Conservation (phyloP, 1,140 invertebrate species). For the Hylaeus anthracinus region DNA sequence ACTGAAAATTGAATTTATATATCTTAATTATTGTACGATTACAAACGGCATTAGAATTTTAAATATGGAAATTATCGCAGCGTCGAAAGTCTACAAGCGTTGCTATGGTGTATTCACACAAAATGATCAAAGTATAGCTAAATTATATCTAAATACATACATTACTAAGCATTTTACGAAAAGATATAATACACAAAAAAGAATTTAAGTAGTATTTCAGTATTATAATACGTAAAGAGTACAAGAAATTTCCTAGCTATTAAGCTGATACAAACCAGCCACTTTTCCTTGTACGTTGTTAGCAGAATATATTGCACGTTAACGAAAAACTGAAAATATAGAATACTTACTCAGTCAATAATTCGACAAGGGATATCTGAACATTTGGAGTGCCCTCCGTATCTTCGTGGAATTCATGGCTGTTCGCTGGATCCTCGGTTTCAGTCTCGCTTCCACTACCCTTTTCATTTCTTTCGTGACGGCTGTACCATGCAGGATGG, state of each 20-base stretch:
- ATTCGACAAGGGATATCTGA: conserved; percentile 77
- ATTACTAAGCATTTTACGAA: conserved; percentile 1
- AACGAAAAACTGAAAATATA: conserved; percentile 54
- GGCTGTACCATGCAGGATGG: conserved; percentile 77
- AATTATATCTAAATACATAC: conserved; percentile 13
- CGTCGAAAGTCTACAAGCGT: conserved; percentile 3
- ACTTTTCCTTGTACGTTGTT: conserved; percentile 42
- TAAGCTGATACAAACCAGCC: conserved; percentile 55
- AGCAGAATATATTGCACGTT: conserved; percentile 28
- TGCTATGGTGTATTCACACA: conserved; percentile 15
- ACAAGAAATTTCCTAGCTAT: not conserved
- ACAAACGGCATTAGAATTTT: conserved; percentile 2
- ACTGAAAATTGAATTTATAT: conserved; percentile 64
- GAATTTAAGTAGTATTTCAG: not conserved
- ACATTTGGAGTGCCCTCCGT: conserved; percentile 74
- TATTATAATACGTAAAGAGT: not conserved
- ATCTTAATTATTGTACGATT: conserved; percentile 1
- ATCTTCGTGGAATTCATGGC: conserved; percentile 78
- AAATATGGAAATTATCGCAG: not conserved
- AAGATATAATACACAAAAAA: conserved; percentile 17
- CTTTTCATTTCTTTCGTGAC: conserved; percentile 79
- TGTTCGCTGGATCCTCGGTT: conserved; percentile 76
- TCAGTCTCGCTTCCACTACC: conserved; percentile 80
- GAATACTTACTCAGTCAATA: conserved; percentile 83
- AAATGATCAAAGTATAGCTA: not conserved